Conservation (phyloP, 2,888 invertebrate species). For the Eurytoma californica region DNA sequence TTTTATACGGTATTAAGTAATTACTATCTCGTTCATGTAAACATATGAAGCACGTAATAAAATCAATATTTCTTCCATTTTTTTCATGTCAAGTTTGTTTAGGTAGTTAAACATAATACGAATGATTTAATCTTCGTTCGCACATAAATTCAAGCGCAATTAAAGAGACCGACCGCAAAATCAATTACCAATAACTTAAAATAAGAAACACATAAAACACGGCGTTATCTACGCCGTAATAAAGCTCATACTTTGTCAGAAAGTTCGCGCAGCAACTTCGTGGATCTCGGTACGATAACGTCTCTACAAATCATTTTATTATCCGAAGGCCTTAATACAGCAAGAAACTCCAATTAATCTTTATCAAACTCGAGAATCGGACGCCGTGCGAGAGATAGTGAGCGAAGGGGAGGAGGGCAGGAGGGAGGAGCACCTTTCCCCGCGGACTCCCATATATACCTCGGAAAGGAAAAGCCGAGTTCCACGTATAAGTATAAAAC, state of each 20-base stretch:
- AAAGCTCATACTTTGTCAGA: conserved; percentile 13
- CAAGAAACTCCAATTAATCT: conserved; percentile 50
- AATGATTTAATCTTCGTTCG: no score
- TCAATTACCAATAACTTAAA: conserved; percentile 28
- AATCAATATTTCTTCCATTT: no score
- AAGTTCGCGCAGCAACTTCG: conserved; percentile 16
- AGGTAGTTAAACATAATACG: no score
- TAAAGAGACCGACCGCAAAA: background rate
- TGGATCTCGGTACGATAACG: conserved; percentile 37
- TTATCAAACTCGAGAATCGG: conserved; percentile 45
- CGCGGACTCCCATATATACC: background rate
- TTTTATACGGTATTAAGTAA: no score
- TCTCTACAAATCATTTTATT: conserved; percentile 46
- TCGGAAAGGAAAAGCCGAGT: background rate
- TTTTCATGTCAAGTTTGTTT: no score
- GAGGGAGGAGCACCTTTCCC: background rate
- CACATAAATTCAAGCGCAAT: background rate
- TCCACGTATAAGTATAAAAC: background rate
- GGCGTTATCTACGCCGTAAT: background rate
- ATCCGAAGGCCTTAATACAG: conserved; percentile 28
- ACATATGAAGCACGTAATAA: no score
- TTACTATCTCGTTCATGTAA: no score
- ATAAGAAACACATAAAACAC: conserved; percentile 21
- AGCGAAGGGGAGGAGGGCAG: no score
- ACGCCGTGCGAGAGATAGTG: background rate